phyloP scores from a whole-genome alignment of 2,888 invertebrate genomes.

The Cephalotes varians region DNA sequence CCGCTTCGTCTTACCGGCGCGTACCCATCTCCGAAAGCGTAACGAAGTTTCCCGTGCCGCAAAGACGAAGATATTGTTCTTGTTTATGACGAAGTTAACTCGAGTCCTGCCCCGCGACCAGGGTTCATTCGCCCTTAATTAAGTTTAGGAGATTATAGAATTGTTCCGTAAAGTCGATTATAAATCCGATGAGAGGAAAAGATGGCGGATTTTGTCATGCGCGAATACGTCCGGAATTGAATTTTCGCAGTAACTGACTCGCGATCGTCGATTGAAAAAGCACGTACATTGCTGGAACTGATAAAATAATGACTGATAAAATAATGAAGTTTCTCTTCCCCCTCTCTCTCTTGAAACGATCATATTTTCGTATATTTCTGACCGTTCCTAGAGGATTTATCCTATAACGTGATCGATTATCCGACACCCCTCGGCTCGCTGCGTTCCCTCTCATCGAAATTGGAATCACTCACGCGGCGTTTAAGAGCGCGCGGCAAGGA shows the following conservation, averaged over 20 bases:
- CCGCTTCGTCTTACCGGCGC: slow-evolving; percentile 53
- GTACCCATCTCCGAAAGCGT: slow-evolving; percentile 54
- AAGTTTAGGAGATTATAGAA: slow-evolving; percentile 84
- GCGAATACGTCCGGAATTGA: slow-evolving; percentile 1
- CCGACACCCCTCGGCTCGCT: slow-evolving; percentile 2
- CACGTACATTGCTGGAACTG: slow-evolving; percentile 19
- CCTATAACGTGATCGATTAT: slow-evolving; percentile 38
- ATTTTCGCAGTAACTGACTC: not conserved
- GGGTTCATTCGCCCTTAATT: slow-evolving; percentile 80
- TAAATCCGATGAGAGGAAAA: slow-evolving; percentile 69
- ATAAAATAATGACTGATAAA: slow-evolving; percentile 16
- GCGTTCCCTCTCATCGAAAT: slow-evolving; percentile 61
- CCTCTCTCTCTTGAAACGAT: slow-evolving; percentile 36
- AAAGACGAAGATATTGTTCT: slow-evolving; percentile 82
- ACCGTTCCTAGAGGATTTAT: slow-evolving; percentile 58
- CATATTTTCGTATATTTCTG: slow-evolving; percentile 24
- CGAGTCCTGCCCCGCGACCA: slow-evolving; percentile 72
- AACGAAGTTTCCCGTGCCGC: slow-evolving; percentile 76
- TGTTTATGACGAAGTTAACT: slow-evolving; percentile 83
- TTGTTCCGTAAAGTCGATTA: slow-evolving; percentile 84
- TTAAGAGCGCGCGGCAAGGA: slow-evolving; percentile 60
- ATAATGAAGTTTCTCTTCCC: slow-evolving; percentile 40
- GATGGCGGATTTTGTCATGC: not conserved
- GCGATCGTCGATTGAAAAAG: slow-evolving; percentile 38
- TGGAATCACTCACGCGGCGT: slow-evolving; percentile 49